Conservation (phyloP, 2,888 invertebrate species). For the Iphiclides podalirius region DNA sequence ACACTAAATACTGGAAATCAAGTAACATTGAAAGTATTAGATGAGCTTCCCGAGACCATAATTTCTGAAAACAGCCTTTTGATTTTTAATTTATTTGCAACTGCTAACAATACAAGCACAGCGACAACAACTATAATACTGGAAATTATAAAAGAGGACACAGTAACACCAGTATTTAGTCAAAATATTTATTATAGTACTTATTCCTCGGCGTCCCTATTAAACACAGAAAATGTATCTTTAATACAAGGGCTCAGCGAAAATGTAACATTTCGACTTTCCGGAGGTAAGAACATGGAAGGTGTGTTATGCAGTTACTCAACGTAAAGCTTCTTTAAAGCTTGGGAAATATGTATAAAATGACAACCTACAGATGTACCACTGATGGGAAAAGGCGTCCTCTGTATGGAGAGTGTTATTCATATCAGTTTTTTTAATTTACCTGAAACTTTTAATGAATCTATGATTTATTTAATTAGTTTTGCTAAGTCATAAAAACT, state of each 20-base stretch:
- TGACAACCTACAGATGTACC: no score
- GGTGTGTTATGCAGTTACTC: no score
- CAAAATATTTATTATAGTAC: constrained; percentile 48
- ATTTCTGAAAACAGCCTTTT: constrained; percentile 50
- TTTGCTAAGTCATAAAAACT: no score
- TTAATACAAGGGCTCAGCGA: constrained; percentile 52
- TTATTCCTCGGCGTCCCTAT: constrained; percentile 33
- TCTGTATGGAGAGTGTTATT: no score
- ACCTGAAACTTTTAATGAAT: no score
- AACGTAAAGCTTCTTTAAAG: no score
- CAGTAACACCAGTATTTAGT: constrained; percentile 50
- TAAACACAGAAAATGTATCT: constrained; percentile 43
- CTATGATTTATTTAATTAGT: no score
- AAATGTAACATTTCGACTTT: constrained; percentile 46
- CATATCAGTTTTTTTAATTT: no score
- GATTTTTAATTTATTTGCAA: constrained; percentile 49
- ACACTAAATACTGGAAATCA: constrained; percentile 35
- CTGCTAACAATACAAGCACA: constrained; percentile 44
- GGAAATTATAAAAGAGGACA: constrained; percentile 56
- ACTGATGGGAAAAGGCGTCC: no score
- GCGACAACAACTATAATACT: constrained; percentile 50
- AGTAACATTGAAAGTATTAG: constrained; percentile 37
- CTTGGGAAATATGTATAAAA: no score
- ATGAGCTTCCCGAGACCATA: constrained; percentile 42
- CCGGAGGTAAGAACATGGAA: constrained; percentile 56